Conservation (phyloP, 2,797 vertebrate genomes). For the Limnodromus scolopaceus region DNA sequence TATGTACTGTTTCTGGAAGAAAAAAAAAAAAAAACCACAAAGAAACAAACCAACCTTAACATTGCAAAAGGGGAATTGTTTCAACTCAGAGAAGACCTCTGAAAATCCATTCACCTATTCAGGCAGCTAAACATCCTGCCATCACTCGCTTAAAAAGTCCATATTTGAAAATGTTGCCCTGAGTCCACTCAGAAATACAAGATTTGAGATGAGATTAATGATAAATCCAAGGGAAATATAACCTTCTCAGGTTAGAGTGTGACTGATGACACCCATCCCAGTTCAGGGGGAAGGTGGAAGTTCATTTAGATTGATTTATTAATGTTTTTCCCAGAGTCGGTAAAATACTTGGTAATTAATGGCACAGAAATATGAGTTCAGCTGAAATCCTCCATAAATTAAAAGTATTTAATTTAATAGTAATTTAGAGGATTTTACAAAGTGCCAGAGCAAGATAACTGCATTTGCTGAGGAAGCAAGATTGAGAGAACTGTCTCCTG, state of each 20-base stretch:
- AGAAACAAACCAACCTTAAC: not conserved
- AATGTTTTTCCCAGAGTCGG: conserved; percentile 25
- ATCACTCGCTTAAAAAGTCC: not conserved
- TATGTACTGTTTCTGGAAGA: not conserved
- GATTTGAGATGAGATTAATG: not conserved
- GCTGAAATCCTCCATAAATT: conserved; percentile 54
- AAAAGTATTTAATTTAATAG: conserved; percentile 55
- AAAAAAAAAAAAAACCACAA: not conserved
- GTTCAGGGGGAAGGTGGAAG: not conserved
- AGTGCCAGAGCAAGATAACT: conserved; percentile 28
- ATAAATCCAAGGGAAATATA: not conserved
- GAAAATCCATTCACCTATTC: not conserved
- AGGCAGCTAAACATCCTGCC: not conserved
- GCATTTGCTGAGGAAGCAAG: conserved; percentile 34
- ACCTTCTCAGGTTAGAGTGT: not conserved
- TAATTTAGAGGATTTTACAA: conserved; percentile 52
- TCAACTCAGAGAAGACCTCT: not conserved
- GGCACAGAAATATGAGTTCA: conserved; percentile 35
- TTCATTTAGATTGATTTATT: conserved; percentile 43
- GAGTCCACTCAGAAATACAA: not conserved
- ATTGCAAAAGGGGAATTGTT: not conserved
- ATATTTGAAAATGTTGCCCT: not conserved
- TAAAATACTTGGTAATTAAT: conserved; percentile 49
- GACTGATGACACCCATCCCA: conserved; percentile 7
- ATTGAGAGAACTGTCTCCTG: not conserved